A percentile compares a stretch with the other conserved stretches of the same genome.
Evolutionary conservation across 2,888 invertebrate genomes (phyloP).

Genomic region (Eupithecia subumbrata): DNA sequence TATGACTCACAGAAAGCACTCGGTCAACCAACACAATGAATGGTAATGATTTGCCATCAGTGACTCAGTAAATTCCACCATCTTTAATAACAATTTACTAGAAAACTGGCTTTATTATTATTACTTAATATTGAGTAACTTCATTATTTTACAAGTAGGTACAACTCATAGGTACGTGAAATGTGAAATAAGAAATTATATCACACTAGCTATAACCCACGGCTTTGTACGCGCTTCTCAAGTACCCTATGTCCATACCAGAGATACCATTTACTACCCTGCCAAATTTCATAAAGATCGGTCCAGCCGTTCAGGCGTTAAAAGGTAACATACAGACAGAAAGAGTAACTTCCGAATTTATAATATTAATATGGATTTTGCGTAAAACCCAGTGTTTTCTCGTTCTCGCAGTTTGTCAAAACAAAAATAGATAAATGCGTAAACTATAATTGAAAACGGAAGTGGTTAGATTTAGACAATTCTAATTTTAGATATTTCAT

Average conservation of each 20-base stretch:
- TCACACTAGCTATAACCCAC: neutral
- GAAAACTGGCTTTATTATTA: neutral
- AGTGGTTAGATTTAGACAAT: neutral
- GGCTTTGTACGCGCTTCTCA: too few species aligned
- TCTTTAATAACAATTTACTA: neutral
- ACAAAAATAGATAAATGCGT: neutral
- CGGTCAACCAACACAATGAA: conserved; percentile 10
- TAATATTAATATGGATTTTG: too few species aligned
- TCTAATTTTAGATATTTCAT: conserved; percentile 16
- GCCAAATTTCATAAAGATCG: too few species aligned
- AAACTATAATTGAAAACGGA: neutral
- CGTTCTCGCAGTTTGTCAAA: neutral
- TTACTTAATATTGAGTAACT: neutral
- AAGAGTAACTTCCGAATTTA: too few species aligned
- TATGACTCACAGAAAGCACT: conserved; percentile 23
- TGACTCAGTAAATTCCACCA: conserved; percentile 23
- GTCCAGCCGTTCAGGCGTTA: too few species aligned
- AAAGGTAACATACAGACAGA: too few species aligned
- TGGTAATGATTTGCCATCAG: conserved; percentile 26
- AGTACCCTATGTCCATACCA: too few species aligned
- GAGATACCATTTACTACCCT: too few species aligned
- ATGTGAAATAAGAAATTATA: neutral
- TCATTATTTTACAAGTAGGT: neutral
- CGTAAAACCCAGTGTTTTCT: neutral
- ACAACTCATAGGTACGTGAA: neutral